Evolutionary conservation across 1,140 invertebrate genomes (phyloP).

Genomic region (Diorhabda elongata): DNA sequence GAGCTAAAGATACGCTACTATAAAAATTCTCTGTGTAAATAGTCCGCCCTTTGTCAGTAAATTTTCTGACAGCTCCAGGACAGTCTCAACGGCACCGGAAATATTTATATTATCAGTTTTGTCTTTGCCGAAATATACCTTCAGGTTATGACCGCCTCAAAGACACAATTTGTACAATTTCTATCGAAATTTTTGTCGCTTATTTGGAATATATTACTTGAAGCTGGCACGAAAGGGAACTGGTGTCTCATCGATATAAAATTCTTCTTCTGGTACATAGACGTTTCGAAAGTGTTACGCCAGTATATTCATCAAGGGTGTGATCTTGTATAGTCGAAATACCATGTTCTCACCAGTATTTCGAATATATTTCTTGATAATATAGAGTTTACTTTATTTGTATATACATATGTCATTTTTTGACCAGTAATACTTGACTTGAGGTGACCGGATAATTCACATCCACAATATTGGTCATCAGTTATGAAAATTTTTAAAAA

Average conservation of each 20-base stretch:
- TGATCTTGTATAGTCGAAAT: background rate
- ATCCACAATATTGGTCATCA: background rate
- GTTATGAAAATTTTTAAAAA: background rate
- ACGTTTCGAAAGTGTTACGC: conserved; percentile 35
- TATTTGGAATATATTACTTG: conserved; percentile 8
- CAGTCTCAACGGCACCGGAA: conserved; percentile 1
- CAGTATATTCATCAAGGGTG: conserved; percentile 18
- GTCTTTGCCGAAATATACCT: background rate
- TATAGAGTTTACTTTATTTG: background rate
- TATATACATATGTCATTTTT: background rate
- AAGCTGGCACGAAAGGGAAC: conserved; percentile 5
- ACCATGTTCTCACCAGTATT: background rate
- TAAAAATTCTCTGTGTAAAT: conserved; percentile 42
- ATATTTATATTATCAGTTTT: conserved; percentile 2
- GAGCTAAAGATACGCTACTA: conserved; percentile 46
- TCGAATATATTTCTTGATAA: conserved; percentile 38
- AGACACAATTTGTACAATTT: conserved; percentile 6
- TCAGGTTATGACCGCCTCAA: background rate
- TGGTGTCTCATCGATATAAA: conserved; percentile 6
- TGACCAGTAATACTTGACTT: background rate
- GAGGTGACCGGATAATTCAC: too few species aligned
- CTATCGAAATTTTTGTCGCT: conserved; percentile 5
- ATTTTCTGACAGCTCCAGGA: conserved; percentile 16
- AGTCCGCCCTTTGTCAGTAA: conserved; percentile 18
- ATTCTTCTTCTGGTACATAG: background rate